phyloP scores from a whole-genome alignment of 2,888 invertebrate genomes.

The Drosophila rubida region DNA sequence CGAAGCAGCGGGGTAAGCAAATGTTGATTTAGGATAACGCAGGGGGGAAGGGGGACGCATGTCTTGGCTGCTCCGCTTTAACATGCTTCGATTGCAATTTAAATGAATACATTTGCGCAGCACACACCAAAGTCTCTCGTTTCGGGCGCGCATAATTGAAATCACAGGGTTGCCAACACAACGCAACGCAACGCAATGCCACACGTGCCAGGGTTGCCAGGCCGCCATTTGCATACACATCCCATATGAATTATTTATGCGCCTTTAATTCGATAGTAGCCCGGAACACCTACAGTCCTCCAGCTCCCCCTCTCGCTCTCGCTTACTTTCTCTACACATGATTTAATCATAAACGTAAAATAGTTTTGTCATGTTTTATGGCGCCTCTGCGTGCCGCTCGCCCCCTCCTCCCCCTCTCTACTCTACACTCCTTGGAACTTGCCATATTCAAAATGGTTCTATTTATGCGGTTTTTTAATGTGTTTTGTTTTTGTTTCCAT shows the following conservation, averaged over 20 bases:
- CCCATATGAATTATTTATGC: conserved; percentile 74
- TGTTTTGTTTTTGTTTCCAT: conserved; percentile 40
- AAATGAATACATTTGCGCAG: conserved; percentile 64
- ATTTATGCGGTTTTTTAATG: conserved; percentile 55
- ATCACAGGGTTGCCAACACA: conserved; percentile 63
- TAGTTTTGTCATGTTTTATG: conserved; percentile 73
- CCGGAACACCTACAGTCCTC: conserved; percentile 31
- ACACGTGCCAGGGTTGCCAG: conserved; percentile 58
- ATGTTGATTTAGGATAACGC: conserved; percentile 78
- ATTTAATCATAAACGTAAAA: conserved; percentile 78
- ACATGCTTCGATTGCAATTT: conserved; percentile 68
- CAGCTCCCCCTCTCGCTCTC: not conserved
- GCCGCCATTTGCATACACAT: conserved; percentile 69
- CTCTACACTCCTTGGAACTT: no score
- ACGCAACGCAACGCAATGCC: conserved; percentile 5
- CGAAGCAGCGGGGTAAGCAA: conserved; percentile 26
- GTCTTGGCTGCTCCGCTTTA: conserved; percentile 10
- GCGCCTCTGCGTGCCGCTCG: not conserved
- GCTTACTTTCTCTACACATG: conserved; percentile 36
- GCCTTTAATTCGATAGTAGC: conserved; percentile 73
- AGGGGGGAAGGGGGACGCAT: no score
- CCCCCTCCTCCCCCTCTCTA: not conserved
- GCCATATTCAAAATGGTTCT: conserved; percentile 50
- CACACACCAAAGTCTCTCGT: conserved; percentile 11
- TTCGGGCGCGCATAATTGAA: conserved; percentile 61